Percentiles rank a stretch among this genome's conserved stretches.
Conservation (phyloP, 2,797 vertebrate genomes). For the Zenarchopterus dispar region DNA sequence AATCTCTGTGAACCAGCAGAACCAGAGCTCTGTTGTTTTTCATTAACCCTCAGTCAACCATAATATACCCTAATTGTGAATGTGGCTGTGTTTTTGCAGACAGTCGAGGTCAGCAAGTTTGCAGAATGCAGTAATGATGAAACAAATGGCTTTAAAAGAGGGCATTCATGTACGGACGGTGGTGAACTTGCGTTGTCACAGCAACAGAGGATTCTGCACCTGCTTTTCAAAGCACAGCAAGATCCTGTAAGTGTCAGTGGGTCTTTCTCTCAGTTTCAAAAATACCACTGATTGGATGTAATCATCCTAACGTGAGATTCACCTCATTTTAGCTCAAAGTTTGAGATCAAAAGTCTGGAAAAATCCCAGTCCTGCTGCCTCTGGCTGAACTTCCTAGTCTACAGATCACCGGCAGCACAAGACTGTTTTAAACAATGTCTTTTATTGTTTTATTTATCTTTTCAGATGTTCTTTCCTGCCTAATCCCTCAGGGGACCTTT, state of each 20-base stretch:
- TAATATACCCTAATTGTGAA: conserved; percentile 33
- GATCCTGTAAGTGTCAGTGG: conserved; percentile 11
- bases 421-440: not conserved
- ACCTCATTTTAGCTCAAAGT: not conserved
- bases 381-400: not conserved
- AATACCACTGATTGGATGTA: not conserved
- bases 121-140: conserved; percentile 48
- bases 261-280: not conserved
- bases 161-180: conserved; percentile 20
- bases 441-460: not conserved
- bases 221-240: conserved; percentile 18
- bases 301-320: not conserved
- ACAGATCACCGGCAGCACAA: not conserved
- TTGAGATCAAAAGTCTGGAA: not conserved
- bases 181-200: conserved; percentile 54
- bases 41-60: conserved; percentile 18
- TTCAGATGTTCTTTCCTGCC: not conserved
- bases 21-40: conserved; percentile 30
- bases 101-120: conserved; percentile 38
- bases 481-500: conserved; percentile 29
- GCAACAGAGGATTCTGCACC: conserved; percentile 52
- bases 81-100: conserved; percentile 16
- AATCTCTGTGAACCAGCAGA: conserved; percentile 3
- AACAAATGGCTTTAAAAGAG: conserved; percentile 46
- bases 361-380: too few relatives aligned